phyloP scores from a whole-genome alignment of 2,888 invertebrate genomes.

The Drosophila paramelanica region DNA sequence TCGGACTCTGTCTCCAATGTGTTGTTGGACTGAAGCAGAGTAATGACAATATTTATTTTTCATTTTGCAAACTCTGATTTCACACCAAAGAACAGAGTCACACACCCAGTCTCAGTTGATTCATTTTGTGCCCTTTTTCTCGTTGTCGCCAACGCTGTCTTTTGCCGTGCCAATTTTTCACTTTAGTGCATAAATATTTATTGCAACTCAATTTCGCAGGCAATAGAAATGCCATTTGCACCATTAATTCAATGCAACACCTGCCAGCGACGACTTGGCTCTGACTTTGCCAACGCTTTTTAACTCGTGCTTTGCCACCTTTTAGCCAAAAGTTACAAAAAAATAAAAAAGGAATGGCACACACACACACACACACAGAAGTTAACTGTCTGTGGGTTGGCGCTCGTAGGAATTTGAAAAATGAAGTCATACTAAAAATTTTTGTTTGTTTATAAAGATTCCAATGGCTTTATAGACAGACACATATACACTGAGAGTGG shows the following conservation, averaged over 20 bases:
- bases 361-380: neutral
- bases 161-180: constrained; percentile 76
- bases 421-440: constrained; percentile 71
- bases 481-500: constrained; percentile 33
- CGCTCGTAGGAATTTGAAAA: constrained; percentile 63
- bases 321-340: neutral
- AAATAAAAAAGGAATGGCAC: neutral
- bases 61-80: constrained; percentile 66
- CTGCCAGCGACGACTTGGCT: constrained; percentile 75
- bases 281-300: constrained; percentile 46
- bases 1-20: constrained; percentile 15
- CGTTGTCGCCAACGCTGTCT: constrained; percentile 45
- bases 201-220: constrained; percentile 80
- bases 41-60: constrained; percentile 79
- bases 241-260: constrained; percentile 80
- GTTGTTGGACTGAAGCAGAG: constrained; percentile 52
- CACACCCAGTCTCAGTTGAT: constrained; percentile 13
- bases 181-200: constrained; percentile 79
- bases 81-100: constrained; percentile 36
- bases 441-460: constrained; percentile 75
- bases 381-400: too few species aligned
- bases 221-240: constrained; percentile 81
- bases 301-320: constrained; percentile 8
- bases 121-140: constrained; percentile 18
- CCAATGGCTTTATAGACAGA: constrained; percentile 58